Percentiles rank a stretch among this genome's conserved stretches.
Conservation (phyloP, 1,140 invertebrate species). For the Gryllus bimaculatus region DNA sequence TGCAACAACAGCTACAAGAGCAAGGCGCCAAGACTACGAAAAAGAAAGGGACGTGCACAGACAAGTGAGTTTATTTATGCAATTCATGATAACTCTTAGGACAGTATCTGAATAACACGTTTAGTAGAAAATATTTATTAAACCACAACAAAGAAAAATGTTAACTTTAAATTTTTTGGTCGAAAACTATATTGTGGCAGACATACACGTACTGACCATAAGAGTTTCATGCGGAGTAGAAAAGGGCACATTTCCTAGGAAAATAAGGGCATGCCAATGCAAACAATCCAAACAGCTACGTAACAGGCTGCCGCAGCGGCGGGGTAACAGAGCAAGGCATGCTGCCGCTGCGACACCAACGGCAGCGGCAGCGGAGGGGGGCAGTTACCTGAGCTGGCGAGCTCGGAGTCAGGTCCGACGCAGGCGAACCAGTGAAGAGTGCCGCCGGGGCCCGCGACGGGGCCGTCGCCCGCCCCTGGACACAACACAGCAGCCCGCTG, state of each 20-base stretch:
- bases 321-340: neutral
- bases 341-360: too few species aligned
- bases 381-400: neutral
- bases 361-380: too few species aligned
- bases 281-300: too few species aligned
- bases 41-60: neutral
- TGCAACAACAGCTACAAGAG: neutral
- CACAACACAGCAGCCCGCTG: slow-evolving; percentile 2
- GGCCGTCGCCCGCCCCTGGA: neutral
- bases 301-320: too few species aligned
- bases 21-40: neutral
- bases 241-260: too few species aligned
- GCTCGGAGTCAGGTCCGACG: neutral
- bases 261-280: too few species aligned
- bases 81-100: neutral
- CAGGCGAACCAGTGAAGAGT: neutral
- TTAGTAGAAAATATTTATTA: too few species aligned
- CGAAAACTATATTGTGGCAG: too few species aligned
- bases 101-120: neutral
- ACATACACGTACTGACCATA: too few species aligned
- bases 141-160: too few species aligned
- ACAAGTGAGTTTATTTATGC: neutral
- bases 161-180: too few species aligned
- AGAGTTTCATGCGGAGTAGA: too few species aligned
- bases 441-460: neutral